phyloP scores from a whole-genome alignment of 2,113 vertebrate genomes.

The Corapipo altera region DNA sequence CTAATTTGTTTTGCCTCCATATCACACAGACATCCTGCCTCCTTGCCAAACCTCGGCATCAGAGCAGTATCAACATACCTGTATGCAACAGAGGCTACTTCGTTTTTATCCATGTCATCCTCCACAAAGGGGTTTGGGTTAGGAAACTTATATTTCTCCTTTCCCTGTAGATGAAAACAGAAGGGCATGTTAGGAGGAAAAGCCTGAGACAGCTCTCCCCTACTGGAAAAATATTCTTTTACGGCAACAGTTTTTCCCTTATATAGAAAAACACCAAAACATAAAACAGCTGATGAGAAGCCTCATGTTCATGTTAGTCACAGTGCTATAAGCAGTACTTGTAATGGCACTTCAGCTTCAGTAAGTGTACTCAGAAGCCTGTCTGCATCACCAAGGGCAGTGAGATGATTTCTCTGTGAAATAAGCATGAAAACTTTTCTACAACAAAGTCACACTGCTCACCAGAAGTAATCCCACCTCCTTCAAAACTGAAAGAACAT shows the following conservation, averaged over 20 bases:
- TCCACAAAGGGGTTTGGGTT: conserved; percentile 95
- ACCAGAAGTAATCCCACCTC: neutral
- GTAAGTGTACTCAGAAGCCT: neutral
- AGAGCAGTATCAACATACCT: conserved; percentile 71
- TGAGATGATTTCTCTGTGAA: neutral
- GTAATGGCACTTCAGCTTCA: neutral
- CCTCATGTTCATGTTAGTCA: neutral
- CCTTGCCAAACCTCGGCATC: neutral
- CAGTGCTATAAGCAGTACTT: neutral
- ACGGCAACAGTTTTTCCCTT: neutral
- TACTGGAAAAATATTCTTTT: neutral
- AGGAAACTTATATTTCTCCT: conserved; percentile 93
- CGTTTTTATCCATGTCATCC: conserved; percentile 96
- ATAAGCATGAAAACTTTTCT: neutral
- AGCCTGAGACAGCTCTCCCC: neutral
- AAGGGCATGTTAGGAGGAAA: neutral
- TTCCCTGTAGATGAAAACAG: conserved; percentile 75
- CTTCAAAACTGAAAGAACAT: neutral
- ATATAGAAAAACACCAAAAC: neutral
- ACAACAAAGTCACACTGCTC: neutral
- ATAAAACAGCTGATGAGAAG: neutral
- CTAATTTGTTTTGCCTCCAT: rapidly evolving
- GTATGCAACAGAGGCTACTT: conserved; percentile 96
- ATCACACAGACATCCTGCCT: neutral
- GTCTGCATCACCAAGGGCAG: neutral